Conservation (phyloP, 2,797 vertebrate genomes). For the Diplodus puntazzo region DNA sequence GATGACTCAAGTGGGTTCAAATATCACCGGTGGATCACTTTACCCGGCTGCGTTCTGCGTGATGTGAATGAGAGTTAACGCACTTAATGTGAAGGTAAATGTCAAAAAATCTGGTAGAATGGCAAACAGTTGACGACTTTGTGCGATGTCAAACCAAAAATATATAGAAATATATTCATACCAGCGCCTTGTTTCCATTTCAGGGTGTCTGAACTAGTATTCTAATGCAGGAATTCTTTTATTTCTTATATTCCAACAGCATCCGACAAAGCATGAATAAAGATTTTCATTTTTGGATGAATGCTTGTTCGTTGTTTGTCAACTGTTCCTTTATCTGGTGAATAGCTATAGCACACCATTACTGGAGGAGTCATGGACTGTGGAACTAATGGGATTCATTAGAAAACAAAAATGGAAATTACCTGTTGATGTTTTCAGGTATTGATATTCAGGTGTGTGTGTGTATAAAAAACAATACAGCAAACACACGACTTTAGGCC, state of each 20-base stretch:
- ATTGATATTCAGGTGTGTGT: conserved; percentile 8
- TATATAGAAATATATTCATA: conserved; percentile 15
- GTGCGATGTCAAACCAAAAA: conserved; percentile 2
- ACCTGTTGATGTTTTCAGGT: conserved; percentile 13
- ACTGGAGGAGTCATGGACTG: conserved; percentile 4
- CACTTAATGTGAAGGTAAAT: not conserved
- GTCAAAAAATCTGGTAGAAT: conserved; percentile 10
- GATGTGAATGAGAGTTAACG: conserved; percentile 13
- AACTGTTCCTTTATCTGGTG: not conserved
- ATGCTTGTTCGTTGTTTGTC: conserved; percentile 9
- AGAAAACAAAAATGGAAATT: conserved; percentile 34
- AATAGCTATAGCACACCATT: conserved; percentile 13
- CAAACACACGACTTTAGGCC: not conserved
- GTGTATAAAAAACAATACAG: not conserved
- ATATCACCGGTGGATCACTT: conserved; percentile 23
- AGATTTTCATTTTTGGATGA: conserved; percentile 11
- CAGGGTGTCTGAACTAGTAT: not conserved
- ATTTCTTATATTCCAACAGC: conserved; percentile 1
- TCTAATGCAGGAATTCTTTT: not conserved
- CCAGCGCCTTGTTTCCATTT: not conserved
- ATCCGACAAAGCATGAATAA: conserved; percentile 27
- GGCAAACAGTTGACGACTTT: not conserved
- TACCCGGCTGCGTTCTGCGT: not conserved
- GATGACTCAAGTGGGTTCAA: conserved; percentile 1
- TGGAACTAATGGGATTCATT: conserved; percentile 40